Evolutionary conservation across 2,888 invertebrate genomes (phyloP).

Genomic region (Stenurella melanura): DNA sequence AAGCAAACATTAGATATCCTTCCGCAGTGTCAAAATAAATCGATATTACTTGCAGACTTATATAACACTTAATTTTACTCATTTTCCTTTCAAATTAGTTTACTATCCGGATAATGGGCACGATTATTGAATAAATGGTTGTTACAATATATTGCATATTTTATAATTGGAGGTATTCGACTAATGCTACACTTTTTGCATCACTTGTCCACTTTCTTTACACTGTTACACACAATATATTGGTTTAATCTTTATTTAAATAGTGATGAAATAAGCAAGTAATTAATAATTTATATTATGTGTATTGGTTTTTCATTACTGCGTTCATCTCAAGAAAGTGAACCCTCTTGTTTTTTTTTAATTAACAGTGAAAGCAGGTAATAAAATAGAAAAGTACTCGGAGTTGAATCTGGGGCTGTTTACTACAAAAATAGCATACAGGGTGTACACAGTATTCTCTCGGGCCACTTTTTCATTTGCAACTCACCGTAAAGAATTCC

Average conservation of each 20-base stretch:
- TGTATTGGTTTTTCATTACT: too few relatives aligned
- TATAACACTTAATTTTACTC: conserved; percentile 17
- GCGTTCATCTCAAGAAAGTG: too few relatives aligned
- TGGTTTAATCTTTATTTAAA: background rate
- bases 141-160: background rate
- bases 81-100: background rate
- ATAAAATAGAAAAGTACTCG: too few relatives aligned
- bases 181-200: background rate
- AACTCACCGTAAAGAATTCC: too few relatives aligned
- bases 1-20: background rate
- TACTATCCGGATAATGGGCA: background rate
- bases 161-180: background rate
- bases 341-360: too few relatives aligned
- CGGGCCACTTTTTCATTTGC: too few relatives aligned
- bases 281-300: background rate
- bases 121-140: background rate
- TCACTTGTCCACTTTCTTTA: background rate
- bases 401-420: too few relatives aligned
- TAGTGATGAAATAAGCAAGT: background rate
- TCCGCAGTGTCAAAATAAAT: conserved; percentile 2
- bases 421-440: too few relatives aligned
- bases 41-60: background rate
- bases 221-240: background rate
- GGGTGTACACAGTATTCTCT: too few relatives aligned
- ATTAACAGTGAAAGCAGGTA: too few relatives aligned